Percentiles rank a stretch among this genome's conserved stretches.
Evolutionary conservation across 2,797 vertebrate genomes (phyloP).

Genomic region (Myotis myotis): DNA sequence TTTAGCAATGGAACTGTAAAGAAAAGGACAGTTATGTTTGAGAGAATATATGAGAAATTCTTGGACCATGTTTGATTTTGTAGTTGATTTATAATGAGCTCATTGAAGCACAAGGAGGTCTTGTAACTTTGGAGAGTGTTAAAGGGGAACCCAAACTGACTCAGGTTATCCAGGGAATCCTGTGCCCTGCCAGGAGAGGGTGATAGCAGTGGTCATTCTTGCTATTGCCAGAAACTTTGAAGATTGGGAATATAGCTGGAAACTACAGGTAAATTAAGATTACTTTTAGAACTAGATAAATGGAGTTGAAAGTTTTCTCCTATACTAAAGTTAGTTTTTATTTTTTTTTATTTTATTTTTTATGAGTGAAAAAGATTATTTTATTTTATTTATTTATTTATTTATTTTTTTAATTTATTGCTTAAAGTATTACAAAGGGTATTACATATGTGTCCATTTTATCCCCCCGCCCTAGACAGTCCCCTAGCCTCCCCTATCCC

Average conservation of each 20-base stretch:
- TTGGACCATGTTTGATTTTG: neutral
- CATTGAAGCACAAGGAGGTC: neutral
- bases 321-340: constrained; percentile 17
- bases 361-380: no score
- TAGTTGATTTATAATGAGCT: constrained; percentile 15
- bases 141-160: neutral
- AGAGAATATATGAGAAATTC: constrained; percentile 8
- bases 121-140: neutral
- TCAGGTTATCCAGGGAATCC: neutral
- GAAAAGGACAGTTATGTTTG: neutral
- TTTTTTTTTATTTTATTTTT: no score
- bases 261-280: neutral
- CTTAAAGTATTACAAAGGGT: no score
- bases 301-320: neutral
- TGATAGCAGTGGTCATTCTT: neutral
- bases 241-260: neutral
- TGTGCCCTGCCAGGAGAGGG: neutral
- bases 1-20: neutral
- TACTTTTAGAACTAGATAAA: constrained; percentile 12
- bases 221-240: neutral
- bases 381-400: no score
- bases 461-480: no score
- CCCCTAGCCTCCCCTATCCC: no score
- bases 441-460: no score
- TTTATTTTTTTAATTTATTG: no score